phyloP scores from a whole-genome alignment of 2,797 vertebrate species.

The Corythornis leucogaster region DNA sequence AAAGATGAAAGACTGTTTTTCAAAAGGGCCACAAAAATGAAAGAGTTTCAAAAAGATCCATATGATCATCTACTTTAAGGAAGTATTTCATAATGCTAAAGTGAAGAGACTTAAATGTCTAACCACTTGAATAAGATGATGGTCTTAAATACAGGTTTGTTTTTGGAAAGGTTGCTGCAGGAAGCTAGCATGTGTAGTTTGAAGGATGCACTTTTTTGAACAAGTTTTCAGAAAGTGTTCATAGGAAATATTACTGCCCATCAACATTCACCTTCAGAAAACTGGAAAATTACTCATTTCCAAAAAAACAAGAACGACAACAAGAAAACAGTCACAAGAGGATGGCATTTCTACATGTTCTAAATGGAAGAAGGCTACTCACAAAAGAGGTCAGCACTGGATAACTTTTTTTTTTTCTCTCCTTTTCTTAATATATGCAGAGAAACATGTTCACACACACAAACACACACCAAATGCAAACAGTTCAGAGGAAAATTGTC shows the following conservation, averaged over 20 bases:
- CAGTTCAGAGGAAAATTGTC: slow-evolving; percentile 50
- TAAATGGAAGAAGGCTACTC: not conserved
- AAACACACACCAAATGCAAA: slow-evolving; percentile 18
- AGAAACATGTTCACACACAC: not conserved
- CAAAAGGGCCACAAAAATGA: not conserved
- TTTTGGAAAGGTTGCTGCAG: not conserved
- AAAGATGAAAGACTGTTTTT: not conserved
- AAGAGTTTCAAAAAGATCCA: not conserved
- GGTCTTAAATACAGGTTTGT: not conserved
- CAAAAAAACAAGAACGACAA: slow-evolving; percentile 33
- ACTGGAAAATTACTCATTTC: not conserved
- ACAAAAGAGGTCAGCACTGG: not conserved
- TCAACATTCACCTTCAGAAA: slow-evolving; percentile 17
- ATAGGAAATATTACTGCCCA: not conserved
- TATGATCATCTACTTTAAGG: not conserved
- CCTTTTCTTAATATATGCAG: not conserved
- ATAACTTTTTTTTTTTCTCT: not conserved
- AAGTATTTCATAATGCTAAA: not conserved
- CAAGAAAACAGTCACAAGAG: slow-evolving; percentile 33
- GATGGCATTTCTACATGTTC: slow-evolving; percentile 18
- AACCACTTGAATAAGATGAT: not conserved
- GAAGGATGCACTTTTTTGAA: not conserved
- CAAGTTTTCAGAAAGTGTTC: not conserved
- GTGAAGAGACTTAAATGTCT: not conserved
- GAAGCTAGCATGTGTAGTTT: not conserved